A percentile compares a stretch with the other conserved stretches of the same genome.
phyloP scores from a whole-genome alignment of 2,888 invertebrate genomes.

The Carterocephalus palaemon region DNA sequence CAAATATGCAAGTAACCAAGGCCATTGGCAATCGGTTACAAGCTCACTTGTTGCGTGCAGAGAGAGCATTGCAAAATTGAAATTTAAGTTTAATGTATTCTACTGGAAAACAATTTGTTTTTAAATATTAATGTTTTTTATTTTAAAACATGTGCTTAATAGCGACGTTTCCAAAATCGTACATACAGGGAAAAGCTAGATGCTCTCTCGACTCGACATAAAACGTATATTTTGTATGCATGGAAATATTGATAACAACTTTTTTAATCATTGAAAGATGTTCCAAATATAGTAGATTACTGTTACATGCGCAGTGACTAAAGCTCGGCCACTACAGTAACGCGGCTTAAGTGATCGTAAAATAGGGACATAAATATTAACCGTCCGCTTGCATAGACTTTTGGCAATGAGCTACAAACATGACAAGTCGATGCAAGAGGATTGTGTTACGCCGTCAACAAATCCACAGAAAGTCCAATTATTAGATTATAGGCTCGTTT shows the following conservation, averaged over 20 bases:
- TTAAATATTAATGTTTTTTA: constrained; percentile 29
- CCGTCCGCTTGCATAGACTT: constrained; percentile 27
- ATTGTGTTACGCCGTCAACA: constrained; percentile 1
- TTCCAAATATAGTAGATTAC: constrained; percentile 50
- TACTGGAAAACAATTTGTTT: constrained; percentile 41
- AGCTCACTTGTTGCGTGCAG: constrained; percentile 59
- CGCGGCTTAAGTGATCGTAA: constrained; percentile 47
- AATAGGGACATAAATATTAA: constrained; percentile 30
- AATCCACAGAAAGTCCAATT: background rate
- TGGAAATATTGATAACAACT: too few species aligned
- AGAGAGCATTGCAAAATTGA: constrained; percentile 50
- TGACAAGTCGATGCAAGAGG: constrained; percentile 14
- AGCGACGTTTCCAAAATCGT: constrained; percentile 58
- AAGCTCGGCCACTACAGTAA: constrained; percentile 56
- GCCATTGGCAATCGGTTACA: constrained; percentile 67
- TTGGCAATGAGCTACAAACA: constrained; percentile 1
- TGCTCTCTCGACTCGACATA: constrained; percentile 58
- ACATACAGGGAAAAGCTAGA: constrained; percentile 40
- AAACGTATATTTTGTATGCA: constrained; percentile 30
- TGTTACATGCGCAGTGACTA: constrained; percentile 48
- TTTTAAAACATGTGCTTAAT: constrained; percentile 54
- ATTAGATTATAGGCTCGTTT: too few species aligned
- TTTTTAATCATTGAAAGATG: constrained; percentile 41
- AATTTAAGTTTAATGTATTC: constrained; percentile 39
- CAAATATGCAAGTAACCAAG: constrained; percentile 76